Conservation (phyloP, 2,113 vertebrate genomes). For the Oryzias woworae region DNA sequence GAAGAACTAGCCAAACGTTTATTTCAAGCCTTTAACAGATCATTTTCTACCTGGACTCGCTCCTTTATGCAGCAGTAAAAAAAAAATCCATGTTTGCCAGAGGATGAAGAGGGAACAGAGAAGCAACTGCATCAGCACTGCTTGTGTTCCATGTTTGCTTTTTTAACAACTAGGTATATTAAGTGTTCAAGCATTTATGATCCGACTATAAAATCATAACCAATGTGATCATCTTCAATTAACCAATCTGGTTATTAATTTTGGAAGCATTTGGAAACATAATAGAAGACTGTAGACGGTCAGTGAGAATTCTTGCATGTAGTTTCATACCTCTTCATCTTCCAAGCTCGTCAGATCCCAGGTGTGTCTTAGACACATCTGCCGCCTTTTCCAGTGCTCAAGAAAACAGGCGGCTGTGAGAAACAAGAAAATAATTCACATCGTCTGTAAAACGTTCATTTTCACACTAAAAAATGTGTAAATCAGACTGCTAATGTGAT, state of each 20-base stretch:
- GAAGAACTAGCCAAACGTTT: too few species aligned
- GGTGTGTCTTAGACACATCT: slow-evolving; percentile 90
- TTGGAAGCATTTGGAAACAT: too few species aligned
- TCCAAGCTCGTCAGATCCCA: slow-evolving; percentile 96
- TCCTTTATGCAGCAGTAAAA: slow-evolving; percentile 52
- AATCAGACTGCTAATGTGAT: too few species aligned
- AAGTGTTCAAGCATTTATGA: too few species aligned
- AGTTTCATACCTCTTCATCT: slow-evolving; percentile 86
- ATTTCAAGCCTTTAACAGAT: neutral
- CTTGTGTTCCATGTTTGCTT: slow-evolving; percentile 13
- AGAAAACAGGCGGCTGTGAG: slow-evolving; percentile 91
- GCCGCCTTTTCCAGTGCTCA: slow-evolving; percentile 94
- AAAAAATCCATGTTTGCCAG: neutral
- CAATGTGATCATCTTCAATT: too few species aligned
- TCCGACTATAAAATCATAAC: too few species aligned
- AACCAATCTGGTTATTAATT: too few species aligned
- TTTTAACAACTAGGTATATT: too few species aligned
- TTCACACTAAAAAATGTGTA: too few species aligned
- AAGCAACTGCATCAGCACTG: slow-evolving; percentile 10
- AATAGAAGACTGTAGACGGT: too few species aligned
- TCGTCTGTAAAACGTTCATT: too few species aligned
- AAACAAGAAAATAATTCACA: slow-evolving; percentile 6
- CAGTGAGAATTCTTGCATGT: neutral
- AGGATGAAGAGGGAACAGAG: neutral
- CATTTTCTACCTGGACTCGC: slow-evolving; percentile 62